These are phyloP conservation scores for Dryocosmus kuriphilus DNA, from an alignment of 2,888 invertebrate genomes.

Conservation along the genomic window DNA sequence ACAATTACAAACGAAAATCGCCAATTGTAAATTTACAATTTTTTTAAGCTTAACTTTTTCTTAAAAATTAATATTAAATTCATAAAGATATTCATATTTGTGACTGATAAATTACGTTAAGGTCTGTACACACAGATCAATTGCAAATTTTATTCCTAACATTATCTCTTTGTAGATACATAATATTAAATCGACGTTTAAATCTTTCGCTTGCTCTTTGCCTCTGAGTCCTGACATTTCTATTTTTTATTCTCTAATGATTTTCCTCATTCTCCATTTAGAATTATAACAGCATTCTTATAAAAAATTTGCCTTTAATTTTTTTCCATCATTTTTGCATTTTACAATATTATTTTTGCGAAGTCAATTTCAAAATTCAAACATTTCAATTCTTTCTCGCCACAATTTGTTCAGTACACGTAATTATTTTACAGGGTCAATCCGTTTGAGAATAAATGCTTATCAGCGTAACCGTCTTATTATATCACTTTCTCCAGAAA, in stretches of 20 bases:
- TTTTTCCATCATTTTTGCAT: too few relatives aligned
- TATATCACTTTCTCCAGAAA: too few relatives aligned
- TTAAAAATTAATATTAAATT: background rate
- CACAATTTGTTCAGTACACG: background rate
- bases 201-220: conserved; percentile 1
- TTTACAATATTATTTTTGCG: too few relatives aligned
- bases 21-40: too few relatives aligned
- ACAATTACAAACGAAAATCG: too few relatives aligned
- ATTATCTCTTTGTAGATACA: background rate
- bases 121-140: background rate
- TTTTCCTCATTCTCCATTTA: background rate
- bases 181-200: background rate
- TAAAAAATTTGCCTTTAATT: background rate
- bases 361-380: background rate
- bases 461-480: background rate
- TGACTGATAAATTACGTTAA: background rate
- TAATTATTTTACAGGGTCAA: background rate
- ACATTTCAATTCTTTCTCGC: background rate
- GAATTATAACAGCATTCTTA: background rate
- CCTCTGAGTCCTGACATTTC: too few relatives aligned
- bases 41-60: too few relatives aligned
- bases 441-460: background rate
- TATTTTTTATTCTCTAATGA: background rate
- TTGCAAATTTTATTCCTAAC: conserved; percentile 9
- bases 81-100: background rate